Percentiles rank a stretch among this genome's conserved stretches.
phyloP scores from a whole-genome alignment of 2,113 vertebrate species.

The Austrofundulus limnaeus region DNA sequence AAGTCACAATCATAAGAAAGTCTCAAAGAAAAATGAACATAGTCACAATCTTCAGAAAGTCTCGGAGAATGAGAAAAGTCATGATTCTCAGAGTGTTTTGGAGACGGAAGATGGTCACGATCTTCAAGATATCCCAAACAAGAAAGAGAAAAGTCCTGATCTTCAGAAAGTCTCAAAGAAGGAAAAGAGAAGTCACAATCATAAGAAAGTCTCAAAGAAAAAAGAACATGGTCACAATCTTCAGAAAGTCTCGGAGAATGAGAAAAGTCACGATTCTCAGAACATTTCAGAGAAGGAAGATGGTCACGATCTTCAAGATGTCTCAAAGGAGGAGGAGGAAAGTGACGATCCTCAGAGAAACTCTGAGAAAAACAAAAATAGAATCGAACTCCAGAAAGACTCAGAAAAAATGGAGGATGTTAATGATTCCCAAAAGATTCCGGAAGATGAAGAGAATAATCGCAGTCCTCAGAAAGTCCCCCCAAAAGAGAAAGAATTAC shows the following conservation, averaged over 20 bases:
- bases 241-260: background rate
- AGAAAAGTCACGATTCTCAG: background rate
- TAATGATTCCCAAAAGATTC: background rate
- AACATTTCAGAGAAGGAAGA: background rate
- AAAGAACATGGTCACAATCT: background rate
- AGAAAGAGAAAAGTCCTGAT: background rate
- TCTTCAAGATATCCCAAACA: background rate
- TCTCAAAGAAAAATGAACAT: conserved; percentile 7
- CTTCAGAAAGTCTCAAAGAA: background rate
- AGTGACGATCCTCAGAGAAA: background rate
- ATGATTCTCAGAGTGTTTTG: background rate
- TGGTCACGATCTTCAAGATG: background rate
- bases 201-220: conserved; percentile 12
- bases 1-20: background rate
- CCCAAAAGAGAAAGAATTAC: conserved; percentile 42
- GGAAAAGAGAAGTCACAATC: background rate
- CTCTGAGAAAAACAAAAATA: conserved; percentile 20
- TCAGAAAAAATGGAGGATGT: conserved; percentile 31
- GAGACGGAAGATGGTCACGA: background rate
- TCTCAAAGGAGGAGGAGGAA: conserved; percentile 22
- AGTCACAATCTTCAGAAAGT: background rate
- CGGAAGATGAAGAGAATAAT: conserved; percentile 20
- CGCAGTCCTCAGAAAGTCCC: conserved; percentile 43
- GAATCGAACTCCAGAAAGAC: conserved; percentile 45
- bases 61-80: background rate